Conservation (phyloP, 2,888 invertebrate species). For the Pristionchus maxplancki region DNA sequence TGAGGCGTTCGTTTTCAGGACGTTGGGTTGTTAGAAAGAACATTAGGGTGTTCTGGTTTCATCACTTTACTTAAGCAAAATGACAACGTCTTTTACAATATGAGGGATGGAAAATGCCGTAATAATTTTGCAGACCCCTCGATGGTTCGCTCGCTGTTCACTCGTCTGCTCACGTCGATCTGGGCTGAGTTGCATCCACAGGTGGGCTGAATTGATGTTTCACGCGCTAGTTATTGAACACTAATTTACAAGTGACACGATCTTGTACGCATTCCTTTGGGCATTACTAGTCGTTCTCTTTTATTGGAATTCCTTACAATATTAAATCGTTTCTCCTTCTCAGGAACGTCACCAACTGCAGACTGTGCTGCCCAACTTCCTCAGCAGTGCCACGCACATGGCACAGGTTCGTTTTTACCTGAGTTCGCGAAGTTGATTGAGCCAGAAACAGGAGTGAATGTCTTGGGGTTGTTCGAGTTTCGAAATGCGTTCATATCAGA, state of each 20-base stretch:
- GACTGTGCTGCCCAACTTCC: constrained; percentile 26
- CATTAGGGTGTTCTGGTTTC: not conserved
- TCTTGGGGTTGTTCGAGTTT: too few relatives aligned
- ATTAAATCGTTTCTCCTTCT: too few relatives aligned
- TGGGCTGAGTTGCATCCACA: not conserved
- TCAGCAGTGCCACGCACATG: constrained; percentile 39
- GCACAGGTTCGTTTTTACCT: not conserved
- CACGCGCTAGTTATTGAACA: too few relatives aligned
- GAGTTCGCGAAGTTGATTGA: too few relatives aligned
- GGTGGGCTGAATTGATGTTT: not conserved
- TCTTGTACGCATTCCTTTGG: too few relatives aligned
- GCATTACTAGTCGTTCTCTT: too few relatives aligned
- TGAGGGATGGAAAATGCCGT: not conserved
- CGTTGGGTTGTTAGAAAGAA: not conserved
- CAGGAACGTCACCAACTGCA: constrained; percentile 38
- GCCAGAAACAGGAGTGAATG: too few relatives aligned
- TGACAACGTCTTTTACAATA: too few relatives aligned
- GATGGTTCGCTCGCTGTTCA: constrained; percentile 15
- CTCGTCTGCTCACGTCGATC: constrained; percentile 31
- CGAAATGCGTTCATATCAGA: too few relatives aligned
- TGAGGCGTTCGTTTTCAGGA: not conserved
- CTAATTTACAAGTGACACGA: too few relatives aligned
- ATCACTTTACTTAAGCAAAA: not conserved
- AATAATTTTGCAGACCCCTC: not conserved
- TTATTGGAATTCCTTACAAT: too few relatives aligned